A percentile compares a stretch with the other conserved stretches of the same genome.
phyloP scores from a whole-genome alignment of 1,140 invertebrate genomes.

The Listronotus bonariensis region DNA sequence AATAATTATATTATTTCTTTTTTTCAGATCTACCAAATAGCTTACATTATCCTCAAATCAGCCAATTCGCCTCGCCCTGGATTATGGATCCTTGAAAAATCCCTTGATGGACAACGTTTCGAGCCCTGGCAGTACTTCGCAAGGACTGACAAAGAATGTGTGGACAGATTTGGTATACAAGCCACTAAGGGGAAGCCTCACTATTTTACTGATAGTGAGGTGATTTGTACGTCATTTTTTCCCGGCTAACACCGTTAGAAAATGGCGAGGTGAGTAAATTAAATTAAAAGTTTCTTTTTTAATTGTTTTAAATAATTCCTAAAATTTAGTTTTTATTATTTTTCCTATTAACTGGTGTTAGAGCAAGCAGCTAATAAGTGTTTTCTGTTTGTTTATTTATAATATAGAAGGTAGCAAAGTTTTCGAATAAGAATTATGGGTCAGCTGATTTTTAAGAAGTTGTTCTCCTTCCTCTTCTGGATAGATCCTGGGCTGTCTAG shows the following conservation, averaged over 20 bases:
- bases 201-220: constrained; percentile 77
- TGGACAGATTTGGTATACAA: constrained; percentile 71
- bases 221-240: constrained; percentile 88
- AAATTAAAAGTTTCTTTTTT: too few relatives aligned
- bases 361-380: too few relatives aligned
- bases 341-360: too few relatives aligned
- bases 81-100: constrained; percentile 89
- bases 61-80: constrained; percentile 88
- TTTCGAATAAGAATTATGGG: too few relatives aligned
- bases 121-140: constrained; percentile 90
- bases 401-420: too few relatives aligned
- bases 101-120: constrained; percentile 73
- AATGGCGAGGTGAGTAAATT: constrained; percentile 76
- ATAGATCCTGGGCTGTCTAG: too few relatives aligned
- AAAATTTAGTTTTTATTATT: too few relatives aligned
- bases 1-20: too few relatives aligned
- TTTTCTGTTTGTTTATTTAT: too few relatives aligned
- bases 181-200: constrained; percentile 74
- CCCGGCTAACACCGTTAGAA: constrained; percentile 78
- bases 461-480: too few relatives aligned
- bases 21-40: constrained; percentile 87
- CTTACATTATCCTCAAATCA: constrained; percentile 87
- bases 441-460: too few relatives aligned
- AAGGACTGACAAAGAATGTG: constrained; percentile 83
- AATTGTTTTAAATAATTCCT: too few relatives aligned